Evolutionary conservation across 2,113 vertebrate species (phyloP).

Genomic region (Taurulus bubalis): DNA sequence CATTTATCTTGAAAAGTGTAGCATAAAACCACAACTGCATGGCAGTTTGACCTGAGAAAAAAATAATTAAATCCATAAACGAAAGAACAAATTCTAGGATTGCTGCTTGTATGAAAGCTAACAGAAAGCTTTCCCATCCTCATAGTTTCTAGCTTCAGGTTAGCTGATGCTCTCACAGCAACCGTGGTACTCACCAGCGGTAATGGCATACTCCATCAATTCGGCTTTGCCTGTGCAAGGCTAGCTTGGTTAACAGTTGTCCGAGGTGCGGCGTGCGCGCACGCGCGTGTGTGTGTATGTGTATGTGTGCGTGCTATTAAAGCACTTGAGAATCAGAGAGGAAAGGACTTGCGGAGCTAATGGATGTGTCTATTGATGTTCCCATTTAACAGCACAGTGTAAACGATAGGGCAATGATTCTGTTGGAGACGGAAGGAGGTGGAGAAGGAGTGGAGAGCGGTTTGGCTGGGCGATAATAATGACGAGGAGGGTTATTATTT

Average conservation of each 20-base stretch:
- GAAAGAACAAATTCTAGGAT: not conserved
- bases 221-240: slow-evolving; percentile 38
- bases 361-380: slow-evolving; percentile 79
- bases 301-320: slow-evolving; percentile 60
- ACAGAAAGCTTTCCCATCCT: slow-evolving; percentile 9
- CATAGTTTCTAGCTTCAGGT: slow-evolving; percentile 38
- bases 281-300: slow-evolving; percentile 29
- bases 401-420: slow-evolving; percentile 77
- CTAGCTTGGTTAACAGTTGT: slow-evolving; percentile 63
- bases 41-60: not conserved
- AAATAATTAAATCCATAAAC: not conserved
- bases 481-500: slow-evolving; percentile 77
- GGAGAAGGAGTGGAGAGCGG: slow-evolving; percentile 59
- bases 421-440: slow-evolving; percentile 67
- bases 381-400: slow-evolving; percentile 73
- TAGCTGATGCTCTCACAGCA: slow-evolving; percentile 45
- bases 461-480: slow-evolving; percentile 72
- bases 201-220: slow-evolving; percentile 70
- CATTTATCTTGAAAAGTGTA: not conserved
- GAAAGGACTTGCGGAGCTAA: slow-evolving; percentile 69
- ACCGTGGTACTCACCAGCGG: slow-evolving; percentile 59
- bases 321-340: slow-evolving; percentile 72
- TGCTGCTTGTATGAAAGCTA: not conserved
- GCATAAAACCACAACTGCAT: not conserved
- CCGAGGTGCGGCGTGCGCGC: slow-evolving; percentile 18